These are phyloP conservation scores for Shinisaurus crocodilurus DNA, from an alignment of 2,113 vertebrate species.

Conservation along the genomic window DNA sequence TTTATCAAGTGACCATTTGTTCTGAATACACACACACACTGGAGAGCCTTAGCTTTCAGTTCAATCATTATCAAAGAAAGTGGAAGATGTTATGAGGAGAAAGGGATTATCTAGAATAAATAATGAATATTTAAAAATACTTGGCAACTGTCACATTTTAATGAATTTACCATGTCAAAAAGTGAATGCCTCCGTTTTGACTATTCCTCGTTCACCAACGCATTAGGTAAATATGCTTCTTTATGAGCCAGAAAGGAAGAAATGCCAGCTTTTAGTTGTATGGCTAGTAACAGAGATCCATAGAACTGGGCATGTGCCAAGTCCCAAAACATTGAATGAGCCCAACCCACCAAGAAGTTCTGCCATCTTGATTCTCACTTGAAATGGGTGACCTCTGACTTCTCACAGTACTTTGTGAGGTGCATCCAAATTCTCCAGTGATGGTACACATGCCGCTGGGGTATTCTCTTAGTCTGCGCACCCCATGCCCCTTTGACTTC, in stretches of 20 bases:
- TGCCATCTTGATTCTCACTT: too few species aligned
- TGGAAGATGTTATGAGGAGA: not conserved
- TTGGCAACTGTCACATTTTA: not conserved
- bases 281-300: not conserved
- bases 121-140: not conserved
- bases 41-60: not conserved
- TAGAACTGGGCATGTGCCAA: not conserved
- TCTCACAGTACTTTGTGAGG: too few species aligned
- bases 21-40: not conserved
- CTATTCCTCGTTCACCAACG: too few species aligned
- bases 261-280: not conserved
- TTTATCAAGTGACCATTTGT: not conserved
- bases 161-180: not conserved
- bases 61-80: not conserved
- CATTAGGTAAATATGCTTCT: not conserved
- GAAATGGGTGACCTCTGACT: too few species aligned
- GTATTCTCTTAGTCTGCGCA: too few species aligned
- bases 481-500: too few species aligned
- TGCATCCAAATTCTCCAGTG: too few species aligned
- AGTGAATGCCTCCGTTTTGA: too few species aligned
- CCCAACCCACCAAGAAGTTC: too few species aligned
- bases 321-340: too few species aligned
- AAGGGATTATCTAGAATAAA: not conserved
- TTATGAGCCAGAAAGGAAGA: not conserved
- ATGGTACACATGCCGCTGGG: too few species aligned